Evolutionary conservation across 2,113 vertebrate species (phyloP), one percentile per base, ranked within the genome.

Genomic region (Shinisaurus crocodilurus): DNA sequence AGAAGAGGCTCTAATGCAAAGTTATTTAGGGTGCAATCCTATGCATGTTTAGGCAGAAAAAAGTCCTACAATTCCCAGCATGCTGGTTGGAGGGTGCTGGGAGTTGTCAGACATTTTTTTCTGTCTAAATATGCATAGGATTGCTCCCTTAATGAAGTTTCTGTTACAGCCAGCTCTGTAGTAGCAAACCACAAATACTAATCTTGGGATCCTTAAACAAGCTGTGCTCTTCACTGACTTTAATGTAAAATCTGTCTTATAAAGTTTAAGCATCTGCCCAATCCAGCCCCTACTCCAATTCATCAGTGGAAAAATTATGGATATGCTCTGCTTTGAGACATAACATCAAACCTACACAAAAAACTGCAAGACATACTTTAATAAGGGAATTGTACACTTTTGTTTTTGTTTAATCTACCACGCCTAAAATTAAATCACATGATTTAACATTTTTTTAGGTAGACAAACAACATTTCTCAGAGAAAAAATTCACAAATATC

Each of bases 221-320:
- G 80, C 77, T 88, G 84, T 90, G 60, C 83, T 89, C 92, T 91
- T 91, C 0, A 16, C 82, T 86, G 91, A 16, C 83, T 91, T 88
- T 89, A 77, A 86, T 72, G 50, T 54, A 87, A 79, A 93, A 86
- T 29, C 50, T 90, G 79, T 37, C 89, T 90, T 94, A 85, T n/a
- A 48, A 76, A 48, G 12, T 89, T 60, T 90, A 90, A 85, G 90
- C 60, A 83, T 89, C 23, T 67, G 50, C 7, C 27, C 86, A 63
- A 82, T 67, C 43, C 3, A 69, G 48, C 89, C 43, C 81, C 60
- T 5, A 3, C n/a, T 40, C 82, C 69, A 6, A 3, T 34, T 93
- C 88, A 92, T 83, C 57, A 92, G 60, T 29, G 50, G 87, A 91
- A 92, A 85, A 93, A 77, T 43, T 77, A 80, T 57, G 29, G 43